Evolutionary conservation across 37 sponge, comb jelly and placozoan species (phyloP).

Genomic region (Spongia lamella): DNA sequence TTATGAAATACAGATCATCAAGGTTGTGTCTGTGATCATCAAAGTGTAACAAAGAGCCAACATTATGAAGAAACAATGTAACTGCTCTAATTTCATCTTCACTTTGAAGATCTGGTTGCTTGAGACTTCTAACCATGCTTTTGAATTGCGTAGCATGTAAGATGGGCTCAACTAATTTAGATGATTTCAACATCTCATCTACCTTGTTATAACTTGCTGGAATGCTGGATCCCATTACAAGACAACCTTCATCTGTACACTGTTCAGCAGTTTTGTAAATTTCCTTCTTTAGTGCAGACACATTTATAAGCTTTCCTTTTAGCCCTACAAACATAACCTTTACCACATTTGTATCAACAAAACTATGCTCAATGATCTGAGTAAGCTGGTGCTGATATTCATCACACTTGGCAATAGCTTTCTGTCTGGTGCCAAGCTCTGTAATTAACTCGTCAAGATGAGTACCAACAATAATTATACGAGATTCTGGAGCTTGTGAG

Average conservation of each 20-base stretch:
- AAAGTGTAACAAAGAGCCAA: no score
- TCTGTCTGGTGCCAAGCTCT: slow-evolving; percentile 16
- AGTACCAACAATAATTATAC: slow-evolving; percentile 86
- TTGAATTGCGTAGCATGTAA: slow-evolving; percentile 19
- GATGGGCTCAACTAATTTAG: slow-evolving; percentile 73
- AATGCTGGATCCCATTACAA: slow-evolving; percentile 77
- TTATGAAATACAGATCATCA: no score
- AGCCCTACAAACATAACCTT: slow-evolving; percentile 63
- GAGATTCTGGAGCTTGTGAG: slow-evolving; percentile 74
- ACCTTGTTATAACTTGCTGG: slow-evolving; percentile 87
- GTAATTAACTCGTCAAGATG: slow-evolving; percentile 75
- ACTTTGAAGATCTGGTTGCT: no score
- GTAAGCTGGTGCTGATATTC: not conserved
- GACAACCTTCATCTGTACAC: slow-evolving; percentile 12
- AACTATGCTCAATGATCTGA: not conserved
- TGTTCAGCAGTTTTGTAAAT: slow-evolving; percentile 82
- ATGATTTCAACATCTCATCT: slow-evolving; percentile 59
- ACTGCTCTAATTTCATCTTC: no score
- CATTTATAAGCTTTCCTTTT: slow-evolving; percentile 48
- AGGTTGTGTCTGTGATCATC: no score
- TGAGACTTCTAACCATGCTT: no score
- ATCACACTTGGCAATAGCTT: not conserved
- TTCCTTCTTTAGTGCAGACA: slow-evolving; percentile 69
- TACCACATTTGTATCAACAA: slow-evolving; percentile 44
- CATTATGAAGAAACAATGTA: no score